Conservation (phyloP, 2,113 vertebrate species). For the Salvator merianae region DNA sequence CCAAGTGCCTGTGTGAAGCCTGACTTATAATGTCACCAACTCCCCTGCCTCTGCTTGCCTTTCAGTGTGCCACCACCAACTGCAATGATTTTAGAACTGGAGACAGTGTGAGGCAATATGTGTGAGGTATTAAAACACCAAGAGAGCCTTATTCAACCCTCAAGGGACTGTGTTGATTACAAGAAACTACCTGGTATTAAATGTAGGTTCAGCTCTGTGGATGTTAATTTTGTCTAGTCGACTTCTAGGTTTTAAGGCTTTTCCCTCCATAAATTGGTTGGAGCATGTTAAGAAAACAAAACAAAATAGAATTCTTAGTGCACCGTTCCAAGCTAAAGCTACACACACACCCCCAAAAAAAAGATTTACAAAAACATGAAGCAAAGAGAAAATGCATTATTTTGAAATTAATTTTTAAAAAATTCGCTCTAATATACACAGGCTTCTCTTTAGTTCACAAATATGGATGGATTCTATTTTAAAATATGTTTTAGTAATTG, state of each 20-base stretch:
- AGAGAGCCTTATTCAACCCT: constrained; percentile 47
- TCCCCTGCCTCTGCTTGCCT: constrained; percentile 40
- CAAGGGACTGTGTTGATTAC: constrained; percentile 42
- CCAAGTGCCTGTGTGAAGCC: constrained; percentile 48
- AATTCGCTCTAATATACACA: too few species aligned
- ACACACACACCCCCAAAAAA: not conserved
- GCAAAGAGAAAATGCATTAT: not conserved
- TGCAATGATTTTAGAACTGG: constrained; percentile 43
- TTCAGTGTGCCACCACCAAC: constrained; percentile 42
- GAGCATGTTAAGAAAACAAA: too few species aligned
- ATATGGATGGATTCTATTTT: too few species aligned
- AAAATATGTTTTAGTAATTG: too few species aligned
- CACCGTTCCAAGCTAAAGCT: too few species aligned
- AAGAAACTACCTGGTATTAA: constrained; percentile 10
- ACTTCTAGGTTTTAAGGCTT: not conserved
- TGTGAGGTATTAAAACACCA: constrained; percentile 44
- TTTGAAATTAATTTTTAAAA: not conserved
- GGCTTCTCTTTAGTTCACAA: too few species aligned
- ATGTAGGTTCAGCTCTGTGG: constrained; percentile 33
- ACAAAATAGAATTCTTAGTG: too few species aligned
- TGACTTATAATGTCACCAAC: constrained; percentile 52
- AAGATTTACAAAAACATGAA: not conserved
- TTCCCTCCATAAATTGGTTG: not conserved
- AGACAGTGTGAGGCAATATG: constrained; percentile 22
- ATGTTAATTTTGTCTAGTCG: constrained; percentile 1